Base-by-base conservation (phyloP, 2,113 vertebrate species). In the Ciconia stormi region DNA sequence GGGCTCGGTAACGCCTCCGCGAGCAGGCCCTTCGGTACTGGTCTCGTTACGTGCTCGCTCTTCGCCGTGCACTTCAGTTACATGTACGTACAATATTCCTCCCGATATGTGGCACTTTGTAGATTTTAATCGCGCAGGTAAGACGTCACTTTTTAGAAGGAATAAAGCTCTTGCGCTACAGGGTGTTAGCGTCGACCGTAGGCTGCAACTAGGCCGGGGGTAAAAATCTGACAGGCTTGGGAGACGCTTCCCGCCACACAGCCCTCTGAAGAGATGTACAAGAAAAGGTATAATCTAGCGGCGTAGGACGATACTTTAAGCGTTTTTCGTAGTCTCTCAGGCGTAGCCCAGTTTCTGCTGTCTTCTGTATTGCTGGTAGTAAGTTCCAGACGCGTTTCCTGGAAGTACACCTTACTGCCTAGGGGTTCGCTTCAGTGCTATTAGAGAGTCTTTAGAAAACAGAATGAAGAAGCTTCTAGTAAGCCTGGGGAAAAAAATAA, bases 231-330 rank as follows among this genome's bases (percentile, higher is more conserved):
- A 1, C n/a, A 4, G 55, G 55, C 23, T 26, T 4, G 55, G 40
- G 25, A 5, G 55, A 2, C 0, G 6, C 25, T 6, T 42, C 49
- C 40, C 9, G 6, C n/a, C 6, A 25, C 40, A 12, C 55, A 46
- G 0, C 22, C 32, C 0, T 4, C 53, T 4, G 22, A 19, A 17
- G 30, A 1, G 6, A 6, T 10, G 7, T 20, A 17, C 19, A 7
- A 6, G n/a, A 8, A 16, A 5, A 23, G 20, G 4, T 9, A 1
- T 2, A 5, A 29, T 12, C 4, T 12, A 4, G 27, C 32, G 26
- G 11, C 2, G 10, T 0, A 8, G 34, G 23, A 3, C 2, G 2
- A 1, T 4, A 0, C 23, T 38, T n/a, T 3, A 5, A 49, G 52
- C 40, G 11, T 27, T 38, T 40, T 18, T 16, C 47, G 7, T 18